Evolutionary conservation across 2,888 invertebrate species (phyloP).

Genomic region (Melitaea athalia): DNA sequence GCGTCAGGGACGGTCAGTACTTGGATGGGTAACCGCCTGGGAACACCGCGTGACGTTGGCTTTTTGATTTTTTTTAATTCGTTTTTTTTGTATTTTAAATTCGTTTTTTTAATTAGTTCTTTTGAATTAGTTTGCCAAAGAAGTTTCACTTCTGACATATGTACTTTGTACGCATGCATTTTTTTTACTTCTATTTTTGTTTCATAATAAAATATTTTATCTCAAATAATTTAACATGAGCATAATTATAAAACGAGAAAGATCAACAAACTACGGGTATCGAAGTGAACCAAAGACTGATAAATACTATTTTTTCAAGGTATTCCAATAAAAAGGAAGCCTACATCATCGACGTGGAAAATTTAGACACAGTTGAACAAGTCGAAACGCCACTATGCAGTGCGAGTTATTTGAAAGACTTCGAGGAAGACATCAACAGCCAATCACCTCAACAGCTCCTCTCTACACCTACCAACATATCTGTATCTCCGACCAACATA

Average conservation of each 20-base stretch:
- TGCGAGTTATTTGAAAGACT: slow-evolving; percentile 84
- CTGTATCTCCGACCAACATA: slow-evolving; percentile 51
- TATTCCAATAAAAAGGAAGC: slow-evolving; percentile 81
- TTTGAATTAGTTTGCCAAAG: too few relatives aligned
- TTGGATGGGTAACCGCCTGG: too few relatives aligned
- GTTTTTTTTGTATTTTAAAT: too few relatives aligned
- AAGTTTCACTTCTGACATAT: too few relatives aligned
- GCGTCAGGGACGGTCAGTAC: too few relatives aligned
- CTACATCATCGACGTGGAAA: slow-evolving; percentile 84
- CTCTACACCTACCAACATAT: slow-evolving; percentile 50
- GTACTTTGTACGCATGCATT: too few relatives aligned
- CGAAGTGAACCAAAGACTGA: background rate
- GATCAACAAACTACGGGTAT: background rate
- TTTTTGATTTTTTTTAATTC: too few relatives aligned
- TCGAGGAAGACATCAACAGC: slow-evolving; percentile 63
- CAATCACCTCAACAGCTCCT: slow-evolving; percentile 53
- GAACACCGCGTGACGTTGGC: too few relatives aligned
- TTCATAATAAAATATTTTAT: too few relatives aligned
- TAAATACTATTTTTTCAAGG: slow-evolving; percentile 48
- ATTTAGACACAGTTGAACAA: slow-evolving; percentile 85
- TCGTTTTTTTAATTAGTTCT: too few relatives aligned
- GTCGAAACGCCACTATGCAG: slow-evolving; percentile 89
- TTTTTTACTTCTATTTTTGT: too few relatives aligned
- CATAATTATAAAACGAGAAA: background rate
- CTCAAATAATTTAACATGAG: too few relatives aligned